Evolutionary conservation across 2,888 invertebrate genomes (phyloP), one percentile per base, ranked within the genome.

Genomic region (Nysson spinosus): DNA sequence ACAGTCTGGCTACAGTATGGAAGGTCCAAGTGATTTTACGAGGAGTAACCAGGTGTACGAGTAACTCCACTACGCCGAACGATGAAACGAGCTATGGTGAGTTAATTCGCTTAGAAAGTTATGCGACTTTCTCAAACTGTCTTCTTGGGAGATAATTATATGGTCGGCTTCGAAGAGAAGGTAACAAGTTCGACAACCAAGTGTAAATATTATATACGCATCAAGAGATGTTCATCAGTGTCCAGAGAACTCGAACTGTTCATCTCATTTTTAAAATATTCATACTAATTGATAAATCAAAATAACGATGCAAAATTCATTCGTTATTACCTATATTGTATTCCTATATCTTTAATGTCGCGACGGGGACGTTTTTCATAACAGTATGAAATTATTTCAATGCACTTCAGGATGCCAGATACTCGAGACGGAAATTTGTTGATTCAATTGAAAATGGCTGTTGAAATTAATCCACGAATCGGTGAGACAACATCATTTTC

Each of bases 61-160:
- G 26, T 20, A 32, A 46, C 28, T n/a, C 26, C 50, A 26, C 34
- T 12, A 35, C 11, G 28, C 40, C 37, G 24, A 47, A 49, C 50
- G 61, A 54, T 51, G 34, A 60, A 58, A 32, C 46, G 54, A 42
- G 56, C 32, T 51, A 63, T 43, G 44, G 30, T 39, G 44, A 58
- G 12, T 64, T 70, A 44, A 62, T 68, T 75, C 56, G 24, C 46
- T 47, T 35, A 62, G 24, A 12, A 60, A 69, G 66, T 70, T 58
- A 69, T 62, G 47, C 43, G 55, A 56, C 56, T 70, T 67, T 39
- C 39, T 24, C 37, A 24, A 61, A 62, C 46, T 51, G 61, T 50
- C 51, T 52, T 63, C 63, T 37, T 43, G 63, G 69, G 58, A 68
- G 57, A 54, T 68, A 69, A 69, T 69, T 69, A 69, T 58, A 58